Percentiles rank a stretch among this genome's conserved stretches.
Conservation (phyloP, 2,113 vertebrate genomes). For the Recurvirostra avosetta region DNA sequence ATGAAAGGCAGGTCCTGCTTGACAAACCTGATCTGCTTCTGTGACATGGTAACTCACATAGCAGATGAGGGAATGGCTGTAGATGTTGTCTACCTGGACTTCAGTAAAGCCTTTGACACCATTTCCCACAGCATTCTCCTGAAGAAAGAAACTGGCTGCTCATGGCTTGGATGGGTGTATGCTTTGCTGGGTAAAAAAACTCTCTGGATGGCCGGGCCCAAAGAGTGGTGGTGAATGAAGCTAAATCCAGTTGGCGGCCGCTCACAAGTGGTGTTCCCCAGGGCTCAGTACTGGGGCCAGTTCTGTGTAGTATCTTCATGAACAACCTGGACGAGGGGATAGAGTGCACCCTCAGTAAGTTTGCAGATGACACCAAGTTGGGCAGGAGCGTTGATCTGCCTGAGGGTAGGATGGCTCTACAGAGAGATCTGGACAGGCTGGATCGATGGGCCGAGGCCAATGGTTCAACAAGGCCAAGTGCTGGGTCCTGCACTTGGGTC, state of each 20-base stretch:
- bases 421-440: not conserved
- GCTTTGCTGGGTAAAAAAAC: not conserved
- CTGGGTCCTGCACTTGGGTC: not conserved
- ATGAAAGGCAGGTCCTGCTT: not conserved
- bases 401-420: not conserved
- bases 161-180: not conserved
- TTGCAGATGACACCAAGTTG: not conserved
- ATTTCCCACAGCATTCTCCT: not conserved
- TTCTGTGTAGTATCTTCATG: not conserved
- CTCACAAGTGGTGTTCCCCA: not conserved
- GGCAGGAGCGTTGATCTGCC: not conserved
- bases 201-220: not conserved
- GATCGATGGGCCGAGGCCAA: not conserved
- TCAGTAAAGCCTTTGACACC: not conserved
- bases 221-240: too few relatives aligned
- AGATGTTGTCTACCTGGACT: not conserved
- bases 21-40: not conserved
- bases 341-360: not conserved
- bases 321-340: not conserved
- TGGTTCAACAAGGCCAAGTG: not conserved
- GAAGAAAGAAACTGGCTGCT: not conserved
- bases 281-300: not conserved
- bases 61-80: not conserved
- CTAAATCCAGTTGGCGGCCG: not conserved
- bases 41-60: not conserved